Evolutionary conservation across 1,140 invertebrate species (phyloP).

Genomic region (Phocides pigmalion): DNA sequence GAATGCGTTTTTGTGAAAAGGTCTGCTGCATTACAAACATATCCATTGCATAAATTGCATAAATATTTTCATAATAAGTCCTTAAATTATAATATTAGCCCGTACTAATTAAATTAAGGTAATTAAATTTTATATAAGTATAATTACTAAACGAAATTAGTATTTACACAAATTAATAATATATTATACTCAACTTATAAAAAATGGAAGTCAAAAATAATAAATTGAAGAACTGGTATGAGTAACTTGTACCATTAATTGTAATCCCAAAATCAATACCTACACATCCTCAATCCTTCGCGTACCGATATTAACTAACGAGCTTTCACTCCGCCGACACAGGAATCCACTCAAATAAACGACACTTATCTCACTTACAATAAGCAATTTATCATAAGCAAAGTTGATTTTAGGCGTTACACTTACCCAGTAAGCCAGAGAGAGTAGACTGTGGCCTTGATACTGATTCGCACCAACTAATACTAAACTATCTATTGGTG

Average conservation of each 20-base stretch:
- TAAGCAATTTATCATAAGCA: constrained; percentile 78
- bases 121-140: too few relatives aligned
- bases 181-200: background rate
- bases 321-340: constrained; percentile 74
- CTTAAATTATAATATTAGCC: too few relatives aligned
- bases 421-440: constrained; percentile 79
- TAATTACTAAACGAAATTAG: too few relatives aligned
- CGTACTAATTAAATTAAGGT: too few relatives aligned
- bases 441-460: constrained; percentile 77
- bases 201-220: background rate
- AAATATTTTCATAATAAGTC: too few relatives aligned
- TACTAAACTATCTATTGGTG: constrained; percentile 59
- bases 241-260: constrained; percentile 25
- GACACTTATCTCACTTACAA: constrained; percentile 78
- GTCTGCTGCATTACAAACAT: too few relatives aligned
- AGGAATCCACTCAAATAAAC: constrained; percentile 73
- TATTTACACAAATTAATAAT: too few relatives aligned
- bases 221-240: constrained; percentile 11
- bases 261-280: constrained; percentile 30
- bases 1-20: constrained; percentile 29
- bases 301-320: constrained; percentile 48
- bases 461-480: constrained; percentile 71
- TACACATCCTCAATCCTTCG: constrained; percentile 45
- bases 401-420: constrained; percentile 79
- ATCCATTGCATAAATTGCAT: too few relatives aligned